Conservation (phyloP, 1,140 invertebrate genomes). For the Nasonia giraulti region DNA sequence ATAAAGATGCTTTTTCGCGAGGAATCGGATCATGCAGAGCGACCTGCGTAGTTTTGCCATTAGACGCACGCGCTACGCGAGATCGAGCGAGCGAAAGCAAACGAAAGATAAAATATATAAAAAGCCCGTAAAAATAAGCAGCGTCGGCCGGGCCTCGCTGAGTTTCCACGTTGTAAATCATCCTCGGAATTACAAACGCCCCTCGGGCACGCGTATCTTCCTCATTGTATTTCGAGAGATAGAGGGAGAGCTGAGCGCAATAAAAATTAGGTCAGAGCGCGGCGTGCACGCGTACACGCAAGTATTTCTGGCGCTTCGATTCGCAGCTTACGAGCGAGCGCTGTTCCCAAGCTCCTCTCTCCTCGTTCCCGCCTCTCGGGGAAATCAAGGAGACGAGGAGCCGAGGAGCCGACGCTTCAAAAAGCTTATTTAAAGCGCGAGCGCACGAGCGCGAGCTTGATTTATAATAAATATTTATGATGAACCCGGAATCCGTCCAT, state of each 20-base stretch:
- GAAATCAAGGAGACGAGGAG: not conserved
- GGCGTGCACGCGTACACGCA: not conserved
- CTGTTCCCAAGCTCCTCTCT: not conserved
- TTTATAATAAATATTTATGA: constrained; percentile 16
- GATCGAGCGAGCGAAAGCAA: constrained; percentile 23
- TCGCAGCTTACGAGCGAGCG: not conserved
- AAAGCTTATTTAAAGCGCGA: constrained; percentile 19
- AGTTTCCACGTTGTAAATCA: constrained; percentile 30
- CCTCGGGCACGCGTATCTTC: not conserved
- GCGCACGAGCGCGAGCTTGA: constrained; percentile 4
- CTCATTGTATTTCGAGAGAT: not conserved
- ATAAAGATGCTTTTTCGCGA: too few species aligned
- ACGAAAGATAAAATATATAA: constrained; percentile 38
- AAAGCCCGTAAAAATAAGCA: constrained; percentile 35
- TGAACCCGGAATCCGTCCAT: not conserved
- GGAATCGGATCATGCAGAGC: too few species aligned
- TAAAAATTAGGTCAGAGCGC: constrained; percentile 43
- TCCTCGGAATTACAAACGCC: constrained; percentile 18
- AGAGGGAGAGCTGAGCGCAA: not conserved
- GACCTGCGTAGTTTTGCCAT: too few species aligned
- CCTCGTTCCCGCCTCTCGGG: not conserved
- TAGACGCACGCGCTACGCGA: not conserved
- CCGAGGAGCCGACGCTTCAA: not conserved
- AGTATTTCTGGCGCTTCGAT: constrained; percentile 45
- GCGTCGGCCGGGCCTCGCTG: not conserved